These are phyloP conservation scores for Menidia beryllina DNA, from an alignment of 2,113 vertebrate species.

Conservation along the genomic window DNA sequence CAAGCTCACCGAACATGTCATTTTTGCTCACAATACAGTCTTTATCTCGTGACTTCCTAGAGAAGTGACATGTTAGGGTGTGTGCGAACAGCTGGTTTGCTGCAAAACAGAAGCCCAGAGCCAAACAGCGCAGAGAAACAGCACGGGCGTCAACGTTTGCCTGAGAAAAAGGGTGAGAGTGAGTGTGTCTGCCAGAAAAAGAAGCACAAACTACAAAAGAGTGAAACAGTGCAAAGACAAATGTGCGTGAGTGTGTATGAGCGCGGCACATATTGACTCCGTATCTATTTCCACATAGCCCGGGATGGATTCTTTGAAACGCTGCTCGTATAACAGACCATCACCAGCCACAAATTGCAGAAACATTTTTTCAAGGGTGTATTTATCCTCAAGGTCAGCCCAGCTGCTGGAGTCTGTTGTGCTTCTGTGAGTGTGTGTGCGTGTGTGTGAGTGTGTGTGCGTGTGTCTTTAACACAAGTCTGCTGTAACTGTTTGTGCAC, in stretches of 20 bases:
- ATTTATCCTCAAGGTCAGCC: constrained; percentile 67
- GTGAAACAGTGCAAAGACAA: not conserved
- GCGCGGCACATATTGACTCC: constrained; percentile 39
- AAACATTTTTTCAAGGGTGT: constrained; percentile 55
- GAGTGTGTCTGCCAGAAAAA: not conserved
- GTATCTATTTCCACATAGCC: constrained; percentile 52
- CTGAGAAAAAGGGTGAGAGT: not conserved
- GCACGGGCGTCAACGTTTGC: too few species aligned
- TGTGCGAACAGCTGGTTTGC: not conserved
- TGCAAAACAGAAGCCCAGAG: too few species aligned
- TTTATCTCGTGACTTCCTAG: not conserved
- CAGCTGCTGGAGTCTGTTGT: constrained; percentile 51
- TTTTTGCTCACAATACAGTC: not conserved
- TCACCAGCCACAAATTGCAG: constrained; percentile 48
- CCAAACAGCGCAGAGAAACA: too few species aligned
- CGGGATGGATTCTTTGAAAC: constrained; percentile 52
- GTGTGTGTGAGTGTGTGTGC: not conserved
- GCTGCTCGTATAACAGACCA: constrained; percentile 55
- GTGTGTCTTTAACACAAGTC: not conserved
- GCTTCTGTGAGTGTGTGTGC: constrained; percentile 15
- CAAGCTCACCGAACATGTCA: not conserved
- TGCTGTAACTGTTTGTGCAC: constrained; percentile 17
- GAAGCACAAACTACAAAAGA: constrained; percentile 6
- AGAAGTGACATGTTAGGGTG: not conserved
- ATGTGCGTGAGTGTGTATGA: constrained; percentile 20